Evolutionary conservation across 2,797 vertebrate species (phyloP).

Genomic region (Rhabdomys pumilio): DNA sequence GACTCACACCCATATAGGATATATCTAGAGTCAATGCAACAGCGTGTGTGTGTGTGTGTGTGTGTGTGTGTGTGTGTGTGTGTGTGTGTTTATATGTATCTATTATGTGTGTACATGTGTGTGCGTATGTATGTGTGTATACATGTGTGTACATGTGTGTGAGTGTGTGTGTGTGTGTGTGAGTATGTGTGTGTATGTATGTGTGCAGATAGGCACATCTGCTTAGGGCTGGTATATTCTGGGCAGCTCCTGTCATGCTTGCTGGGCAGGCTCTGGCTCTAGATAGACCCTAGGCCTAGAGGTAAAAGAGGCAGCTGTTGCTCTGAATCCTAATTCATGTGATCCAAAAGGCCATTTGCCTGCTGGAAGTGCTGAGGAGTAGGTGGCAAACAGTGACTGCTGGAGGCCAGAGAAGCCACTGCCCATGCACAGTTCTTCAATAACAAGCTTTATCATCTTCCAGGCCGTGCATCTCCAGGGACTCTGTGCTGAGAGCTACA

Average conservation of each 20-base stretch:
- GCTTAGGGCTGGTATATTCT: not conserved
- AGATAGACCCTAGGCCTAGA: not conserved
- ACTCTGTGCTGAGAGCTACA: not conserved
- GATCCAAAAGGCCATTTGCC: not conserved
- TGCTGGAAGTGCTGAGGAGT: not conserved
- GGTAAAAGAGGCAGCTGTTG: not conserved
- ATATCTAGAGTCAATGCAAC: not conserved
- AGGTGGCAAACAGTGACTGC: not conserved
- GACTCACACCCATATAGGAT: not conserved
- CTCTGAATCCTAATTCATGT: not conserved
- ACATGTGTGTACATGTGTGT: fast-evolving
- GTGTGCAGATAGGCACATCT: not conserved
- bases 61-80: not conserved
- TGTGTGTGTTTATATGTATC: not conserved
- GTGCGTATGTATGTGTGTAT: fast-evolving
- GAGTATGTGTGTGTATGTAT: fast-evolving
- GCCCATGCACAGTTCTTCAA: not conserved
- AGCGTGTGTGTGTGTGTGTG: not conserved
- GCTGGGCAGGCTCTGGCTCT: not conserved
- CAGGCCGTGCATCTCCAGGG: not conserved
- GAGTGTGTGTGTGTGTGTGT: fast-evolving
- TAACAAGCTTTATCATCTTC: not conserved
- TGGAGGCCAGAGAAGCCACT: not conserved
- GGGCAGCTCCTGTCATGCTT: not conserved
- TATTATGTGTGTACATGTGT: not conserved